These are phyloP conservation scores for Notothenia rossii DNA, from an alignment of 2,113 vertebrate species.

Conservation along the genomic window DNA sequence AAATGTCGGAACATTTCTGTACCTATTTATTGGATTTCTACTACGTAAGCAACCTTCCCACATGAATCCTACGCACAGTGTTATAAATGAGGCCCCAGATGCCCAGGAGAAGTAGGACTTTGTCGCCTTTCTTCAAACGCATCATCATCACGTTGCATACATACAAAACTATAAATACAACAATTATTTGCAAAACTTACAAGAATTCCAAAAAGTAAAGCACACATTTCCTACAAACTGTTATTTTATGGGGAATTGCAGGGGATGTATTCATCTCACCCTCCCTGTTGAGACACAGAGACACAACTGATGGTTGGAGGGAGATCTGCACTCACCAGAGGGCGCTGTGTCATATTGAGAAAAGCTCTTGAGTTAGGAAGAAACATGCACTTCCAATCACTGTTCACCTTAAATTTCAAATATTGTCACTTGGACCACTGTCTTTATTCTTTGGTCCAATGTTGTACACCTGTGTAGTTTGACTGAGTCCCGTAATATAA, in stretches of 20 bases:
- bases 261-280: not conserved
- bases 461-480: not conserved
- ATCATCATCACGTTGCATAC: not conserved
- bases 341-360: slow-evolving; percentile 12
- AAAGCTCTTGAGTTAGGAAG: not conserved
- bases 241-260: not conserved
- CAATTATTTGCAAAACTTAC: too few relatives aligned
- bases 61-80: too few relatives aligned
- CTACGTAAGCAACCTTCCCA: too few relatives aligned
- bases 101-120: not conserved
- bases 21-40: too few relatives aligned
- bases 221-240: not conserved
- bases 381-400: not conserved
- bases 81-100: too few relatives aligned
- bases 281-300: not conserved
- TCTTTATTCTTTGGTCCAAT: not conserved
- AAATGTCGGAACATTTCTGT: too few relatives aligned
- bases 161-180: not conserved
- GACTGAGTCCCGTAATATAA: not conserved
- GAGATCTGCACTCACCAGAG: slow-evolving; percentile 10
- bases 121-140: not conserved
- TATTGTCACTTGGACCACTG: not conserved
- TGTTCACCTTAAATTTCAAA: not conserved
- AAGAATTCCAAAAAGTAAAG: not conserved
- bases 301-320: not conserved